Conservation (phyloP, 2,797 vertebrate genomes). For the Alosa sapidissima region DNA sequence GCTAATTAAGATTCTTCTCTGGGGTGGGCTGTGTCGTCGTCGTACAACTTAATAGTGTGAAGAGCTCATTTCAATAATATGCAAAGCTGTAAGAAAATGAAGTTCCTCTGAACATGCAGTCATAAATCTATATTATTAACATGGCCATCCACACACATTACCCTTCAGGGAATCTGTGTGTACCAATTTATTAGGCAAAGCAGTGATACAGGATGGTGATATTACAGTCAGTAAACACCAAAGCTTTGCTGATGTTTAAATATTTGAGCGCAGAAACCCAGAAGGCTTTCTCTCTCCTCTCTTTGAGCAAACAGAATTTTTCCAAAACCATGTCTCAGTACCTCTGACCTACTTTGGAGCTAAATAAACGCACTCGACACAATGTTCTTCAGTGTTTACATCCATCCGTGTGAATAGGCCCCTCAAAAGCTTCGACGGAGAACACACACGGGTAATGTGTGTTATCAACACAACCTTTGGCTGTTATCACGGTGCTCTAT, state of each 20-base stretch:
- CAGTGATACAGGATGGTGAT: background rate
- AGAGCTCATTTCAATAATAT: constrained; percentile 2
- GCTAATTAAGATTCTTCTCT: background rate
- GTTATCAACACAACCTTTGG: background rate
- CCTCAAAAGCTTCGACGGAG: background rate
- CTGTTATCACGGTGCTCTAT: background rate
- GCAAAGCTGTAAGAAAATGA: background rate
- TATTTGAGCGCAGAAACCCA: constrained; percentile 20
- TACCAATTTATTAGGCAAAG: background rate
- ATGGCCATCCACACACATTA: background rate
- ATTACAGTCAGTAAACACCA: background rate
- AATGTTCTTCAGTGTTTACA: background rate
- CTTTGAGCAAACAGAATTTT: constrained; percentile 32
- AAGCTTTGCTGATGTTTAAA: constrained; percentile 21
- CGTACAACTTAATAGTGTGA: background rate
- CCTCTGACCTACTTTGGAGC: constrained; percentile 22
- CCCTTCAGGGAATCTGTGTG: background rate
- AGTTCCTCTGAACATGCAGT: background rate
- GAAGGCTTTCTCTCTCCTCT: background rate
- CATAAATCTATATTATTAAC: background rate
- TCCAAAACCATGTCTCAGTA: constrained; percentile 27
- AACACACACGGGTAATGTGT: background rate
- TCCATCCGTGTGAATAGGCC: background rate
- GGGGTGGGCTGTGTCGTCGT: background rate
- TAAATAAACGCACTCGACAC: background rate